phyloP scores from a whole-genome alignment of 2,113 vertebrate species.

The Poeciliopsis retropinna region DNA sequence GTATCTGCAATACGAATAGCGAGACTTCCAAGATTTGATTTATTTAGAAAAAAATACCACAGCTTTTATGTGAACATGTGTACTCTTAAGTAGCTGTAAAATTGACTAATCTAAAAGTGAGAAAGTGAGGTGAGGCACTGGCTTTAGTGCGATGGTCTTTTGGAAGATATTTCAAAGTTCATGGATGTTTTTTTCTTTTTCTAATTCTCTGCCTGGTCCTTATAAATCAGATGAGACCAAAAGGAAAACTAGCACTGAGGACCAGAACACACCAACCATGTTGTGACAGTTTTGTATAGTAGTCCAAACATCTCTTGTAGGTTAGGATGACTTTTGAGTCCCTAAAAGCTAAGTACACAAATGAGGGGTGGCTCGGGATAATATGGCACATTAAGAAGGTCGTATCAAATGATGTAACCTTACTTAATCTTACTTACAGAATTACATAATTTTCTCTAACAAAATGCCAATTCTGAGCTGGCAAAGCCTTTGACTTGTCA shows the following conservation, averaged over 20 bases:
- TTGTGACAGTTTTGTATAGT: too few species aligned
- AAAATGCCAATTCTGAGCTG: neutral
- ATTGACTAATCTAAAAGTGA: slow-evolving; percentile 2
- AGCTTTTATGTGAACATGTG: neutral
- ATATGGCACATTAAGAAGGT: neutral
- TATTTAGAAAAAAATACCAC: neutral
- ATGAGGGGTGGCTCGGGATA: neutral
- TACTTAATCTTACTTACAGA: neutral
- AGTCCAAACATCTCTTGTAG: too few species aligned
- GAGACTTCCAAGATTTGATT: neutral
- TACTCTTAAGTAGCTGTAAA: slow-evolving; percentile 26
- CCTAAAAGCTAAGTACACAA: too few species aligned
- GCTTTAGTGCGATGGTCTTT: slow-evolving; percentile 9
- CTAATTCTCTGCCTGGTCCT: too few species aligned
- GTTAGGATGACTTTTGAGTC: too few species aligned
- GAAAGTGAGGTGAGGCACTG: slow-evolving; percentile 13
- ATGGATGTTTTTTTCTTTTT: too few species aligned
- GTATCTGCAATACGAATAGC: neutral
- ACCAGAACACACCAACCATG: too few species aligned
- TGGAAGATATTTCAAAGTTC: too few species aligned
- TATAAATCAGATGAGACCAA: too few species aligned
- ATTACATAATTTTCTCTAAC: neutral
- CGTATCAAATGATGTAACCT: neutral
- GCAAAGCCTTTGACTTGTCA: neutral
- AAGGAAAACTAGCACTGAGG: too few species aligned